These are phyloP conservation scores for Nysson spinosus DNA, from an alignment of 2,888 invertebrate species.

Conservation along the genomic window DNA sequence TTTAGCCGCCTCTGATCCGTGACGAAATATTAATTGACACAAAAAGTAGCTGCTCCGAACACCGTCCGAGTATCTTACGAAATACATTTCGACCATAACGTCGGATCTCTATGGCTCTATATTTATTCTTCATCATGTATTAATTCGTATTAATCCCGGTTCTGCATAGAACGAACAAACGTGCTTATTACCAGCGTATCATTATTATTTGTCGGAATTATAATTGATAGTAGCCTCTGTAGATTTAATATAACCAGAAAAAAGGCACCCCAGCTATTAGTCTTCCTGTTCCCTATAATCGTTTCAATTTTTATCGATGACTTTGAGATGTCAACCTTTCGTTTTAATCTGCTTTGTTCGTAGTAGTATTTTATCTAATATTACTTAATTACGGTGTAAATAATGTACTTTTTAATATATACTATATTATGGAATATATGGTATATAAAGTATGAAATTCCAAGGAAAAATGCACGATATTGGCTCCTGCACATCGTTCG, in stretches of 20 bases:
- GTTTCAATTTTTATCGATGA: conserved; percentile 47
- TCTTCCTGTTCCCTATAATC: conserved; percentile 35
- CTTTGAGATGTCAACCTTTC: conserved; percentile 4
- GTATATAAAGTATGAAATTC: no score
- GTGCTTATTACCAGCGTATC: conserved; percentile 38
- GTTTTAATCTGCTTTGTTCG: no score
- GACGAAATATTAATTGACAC: conserved; percentile 73
- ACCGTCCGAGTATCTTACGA: conserved; percentile 47
- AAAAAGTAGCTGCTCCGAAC: conserved; percentile 60
- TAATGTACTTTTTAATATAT: no score
- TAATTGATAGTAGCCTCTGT: conserved; percentile 37
- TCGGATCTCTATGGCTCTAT: conserved; percentile 27
- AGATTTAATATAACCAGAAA: background rate
- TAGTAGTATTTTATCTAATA: no score
- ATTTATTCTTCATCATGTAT: conserved; percentile 22
- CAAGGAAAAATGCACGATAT: no score
- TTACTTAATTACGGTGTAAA: no score
- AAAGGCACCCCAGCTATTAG: conserved; percentile 14
- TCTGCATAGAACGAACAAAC: conserved; percentile 21
- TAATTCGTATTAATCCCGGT: conserved; percentile 47
- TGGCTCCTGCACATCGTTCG: no score
- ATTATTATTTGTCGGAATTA: conserved; percentile 41
- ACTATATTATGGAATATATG: no score
- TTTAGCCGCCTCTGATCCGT: conserved; percentile 62
- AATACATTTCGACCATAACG: conserved; percentile 27